These are phyloP conservation scores for Gadopsis marmoratus DNA, from an alignment of 2,797 vertebrate genomes.

Conservation along the genomic window DNA sequence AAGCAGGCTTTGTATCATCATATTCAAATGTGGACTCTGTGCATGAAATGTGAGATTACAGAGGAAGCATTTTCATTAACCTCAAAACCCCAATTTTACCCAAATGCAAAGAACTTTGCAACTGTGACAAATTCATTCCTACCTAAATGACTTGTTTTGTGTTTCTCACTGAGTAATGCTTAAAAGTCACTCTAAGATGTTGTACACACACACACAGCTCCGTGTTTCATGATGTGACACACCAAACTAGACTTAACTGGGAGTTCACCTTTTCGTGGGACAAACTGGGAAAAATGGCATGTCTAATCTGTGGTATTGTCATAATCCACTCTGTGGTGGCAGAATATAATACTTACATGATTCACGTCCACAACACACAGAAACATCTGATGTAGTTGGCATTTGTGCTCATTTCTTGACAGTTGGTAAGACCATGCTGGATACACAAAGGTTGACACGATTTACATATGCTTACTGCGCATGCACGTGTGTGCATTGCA, in stretches of 20 bases:
- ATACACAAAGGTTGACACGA: slow-evolving; percentile 14
- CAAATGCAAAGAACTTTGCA: slow-evolving; percentile 16
- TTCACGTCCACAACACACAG: slow-evolving; percentile 1
- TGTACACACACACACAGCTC: neutral
- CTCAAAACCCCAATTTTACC: slow-evolving; percentile 20
- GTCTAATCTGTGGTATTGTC: slow-evolving; percentile 1
- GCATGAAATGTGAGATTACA: slow-evolving; percentile 18
- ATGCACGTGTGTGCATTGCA: neutral
- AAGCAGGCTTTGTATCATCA: slow-evolving; percentile 10
- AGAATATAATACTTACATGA: slow-evolving; percentile 4
- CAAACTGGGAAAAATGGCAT: neutral
- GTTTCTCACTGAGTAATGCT: neutral
- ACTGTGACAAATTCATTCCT: neutral
- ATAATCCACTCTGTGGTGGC: slow-evolving; percentile 5
- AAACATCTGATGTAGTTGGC: neutral
- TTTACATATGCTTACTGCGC: slow-evolving; percentile 3
- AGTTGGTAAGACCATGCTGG: neutral
- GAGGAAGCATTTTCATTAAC: slow-evolving; percentile 19
- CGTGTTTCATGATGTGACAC: neutral
- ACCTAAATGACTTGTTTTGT: neutral
- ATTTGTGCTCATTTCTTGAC: neutral
- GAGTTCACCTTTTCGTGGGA: neutral
- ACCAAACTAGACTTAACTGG: neutral
- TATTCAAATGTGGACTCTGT: slow-evolving; percentile 16
- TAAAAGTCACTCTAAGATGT: neutral